Evolutionary conservation across 2,113 vertebrate species (phyloP).

Genomic region (Aleadryas rufinucha): DNA sequence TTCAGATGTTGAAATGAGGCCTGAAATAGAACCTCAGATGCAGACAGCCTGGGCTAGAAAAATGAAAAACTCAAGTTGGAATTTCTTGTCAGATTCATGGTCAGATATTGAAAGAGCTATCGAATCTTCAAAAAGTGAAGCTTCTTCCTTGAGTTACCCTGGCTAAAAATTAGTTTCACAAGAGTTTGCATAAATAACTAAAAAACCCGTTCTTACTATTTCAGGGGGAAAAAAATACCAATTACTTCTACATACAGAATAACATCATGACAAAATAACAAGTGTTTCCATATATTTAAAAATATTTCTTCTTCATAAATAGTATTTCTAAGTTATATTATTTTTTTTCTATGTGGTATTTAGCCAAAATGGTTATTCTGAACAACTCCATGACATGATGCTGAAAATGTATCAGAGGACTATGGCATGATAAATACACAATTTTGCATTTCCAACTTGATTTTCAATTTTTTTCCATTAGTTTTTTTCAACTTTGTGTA

Average conservation of each 20-base stretch:
- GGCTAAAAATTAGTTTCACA: not conserved
- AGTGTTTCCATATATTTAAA: not conserved
- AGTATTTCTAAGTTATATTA: not conserved
- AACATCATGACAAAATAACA: not conserved
- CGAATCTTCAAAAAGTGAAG: not conserved
- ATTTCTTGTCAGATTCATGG: not conserved
- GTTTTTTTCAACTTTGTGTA: not conserved
- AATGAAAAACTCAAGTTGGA: not conserved
- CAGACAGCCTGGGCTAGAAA: not conserved
- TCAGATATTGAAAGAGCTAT: not conserved
- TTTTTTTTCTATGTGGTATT: not conserved
- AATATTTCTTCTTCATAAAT: not conserved
- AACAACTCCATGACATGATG: not conserved
- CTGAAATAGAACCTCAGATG: not conserved
- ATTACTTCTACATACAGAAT: not conserved
- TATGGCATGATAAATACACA: not conserved
- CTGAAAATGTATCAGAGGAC: not conserved
- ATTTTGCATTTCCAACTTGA: not conserved
- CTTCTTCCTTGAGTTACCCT: not conserved
- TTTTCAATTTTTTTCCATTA: not conserved
- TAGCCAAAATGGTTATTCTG: not conserved
- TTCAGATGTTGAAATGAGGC: not conserved
- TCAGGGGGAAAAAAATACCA: not conserved
- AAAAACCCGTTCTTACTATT: not conserved
- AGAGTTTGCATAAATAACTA: not conserved